These are phyloP conservation scores for Myiothlypis chrysogaster DNA, from an alignment of 2,797 vertebrate genomes.

Conservation along the genomic window DNA sequence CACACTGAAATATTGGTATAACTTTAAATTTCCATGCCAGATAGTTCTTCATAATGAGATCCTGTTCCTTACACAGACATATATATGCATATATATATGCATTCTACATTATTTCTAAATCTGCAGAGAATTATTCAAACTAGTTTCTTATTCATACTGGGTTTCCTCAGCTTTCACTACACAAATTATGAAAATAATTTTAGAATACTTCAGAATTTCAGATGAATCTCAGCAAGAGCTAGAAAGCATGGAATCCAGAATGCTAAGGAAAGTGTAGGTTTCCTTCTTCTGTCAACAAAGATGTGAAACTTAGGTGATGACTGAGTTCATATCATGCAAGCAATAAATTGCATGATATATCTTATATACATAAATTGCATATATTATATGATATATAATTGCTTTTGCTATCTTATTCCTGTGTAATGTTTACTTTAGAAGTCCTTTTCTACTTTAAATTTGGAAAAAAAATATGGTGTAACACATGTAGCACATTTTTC, in stretches of 20 bases:
- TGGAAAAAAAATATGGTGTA: not conserved
- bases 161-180: not conserved
- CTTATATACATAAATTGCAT: no score
- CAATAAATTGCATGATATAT: not conserved
- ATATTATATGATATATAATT: not conserved
- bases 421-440: not conserved
- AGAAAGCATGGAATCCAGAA: not conserved
- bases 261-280: not conserved
- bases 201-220: not conserved
- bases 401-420: not conserved
- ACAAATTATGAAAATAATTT: not conserved
- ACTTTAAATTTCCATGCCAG: not conserved
- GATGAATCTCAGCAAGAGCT: not conserved
- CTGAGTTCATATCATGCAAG: not conserved
- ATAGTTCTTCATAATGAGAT: not conserved
- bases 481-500: not conserved
- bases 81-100: not conserved
- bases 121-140: not conserved
- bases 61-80: not conserved
- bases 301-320: not conserved
- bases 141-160: not conserved
- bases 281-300: not conserved
- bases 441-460: not conserved
- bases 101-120: not conserved
- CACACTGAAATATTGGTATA: not conserved